Evolutionary conservation across 2,113 vertebrate species (phyloP).

Genomic region (Scortum barcoo): DNA sequence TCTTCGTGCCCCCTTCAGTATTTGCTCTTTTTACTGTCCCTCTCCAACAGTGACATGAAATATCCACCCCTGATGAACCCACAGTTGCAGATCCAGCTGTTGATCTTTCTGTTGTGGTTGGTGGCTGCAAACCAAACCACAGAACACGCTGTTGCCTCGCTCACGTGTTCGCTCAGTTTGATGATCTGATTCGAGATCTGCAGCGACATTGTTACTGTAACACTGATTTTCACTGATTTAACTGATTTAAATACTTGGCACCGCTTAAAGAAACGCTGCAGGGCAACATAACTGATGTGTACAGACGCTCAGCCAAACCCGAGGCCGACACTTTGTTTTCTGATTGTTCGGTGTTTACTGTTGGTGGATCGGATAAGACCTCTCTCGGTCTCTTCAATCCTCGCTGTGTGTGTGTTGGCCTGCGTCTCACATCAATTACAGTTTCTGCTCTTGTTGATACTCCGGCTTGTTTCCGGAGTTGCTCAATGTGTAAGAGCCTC

Average conservation of each 20-base stretch:
- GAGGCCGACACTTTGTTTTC: neutral
- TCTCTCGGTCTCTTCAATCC: neutral
- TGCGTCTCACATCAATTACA: constrained; percentile 12
- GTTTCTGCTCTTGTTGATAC: neutral
- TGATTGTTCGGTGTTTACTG: neutral
- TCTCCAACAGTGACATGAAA: too few relatives aligned
- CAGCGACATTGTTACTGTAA: neutral
- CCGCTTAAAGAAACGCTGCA: constrained; percentile 17
- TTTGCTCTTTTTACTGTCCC: too few relatives aligned
- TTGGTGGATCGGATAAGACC: neutral
- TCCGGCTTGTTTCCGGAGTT: constrained; percentile 34
- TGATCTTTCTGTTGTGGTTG: constrained; percentile 15
- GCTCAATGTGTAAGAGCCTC: constrained; percentile 28
- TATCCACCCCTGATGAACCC: too few relatives aligned
- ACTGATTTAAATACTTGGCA: constrained; percentile 20
- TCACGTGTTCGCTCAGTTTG: neutral
- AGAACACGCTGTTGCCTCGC: neutral
- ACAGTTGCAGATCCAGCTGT: constrained; percentile 17
- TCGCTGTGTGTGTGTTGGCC: neutral
- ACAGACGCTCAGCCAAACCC: neutral
- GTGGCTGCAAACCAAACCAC: constrained; percentile 40
- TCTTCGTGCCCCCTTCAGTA: too few relatives aligned
- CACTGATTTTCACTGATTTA: constrained; percentile 20
- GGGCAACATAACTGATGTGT: constrained; percentile 3
- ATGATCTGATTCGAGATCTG: neutral